A percentile compares a stretch with the other conserved stretches of the same genome.
Evolutionary conservation across 2,113 vertebrate genomes (phyloP).

Genomic region (Macrotis lagotis): DNA sequence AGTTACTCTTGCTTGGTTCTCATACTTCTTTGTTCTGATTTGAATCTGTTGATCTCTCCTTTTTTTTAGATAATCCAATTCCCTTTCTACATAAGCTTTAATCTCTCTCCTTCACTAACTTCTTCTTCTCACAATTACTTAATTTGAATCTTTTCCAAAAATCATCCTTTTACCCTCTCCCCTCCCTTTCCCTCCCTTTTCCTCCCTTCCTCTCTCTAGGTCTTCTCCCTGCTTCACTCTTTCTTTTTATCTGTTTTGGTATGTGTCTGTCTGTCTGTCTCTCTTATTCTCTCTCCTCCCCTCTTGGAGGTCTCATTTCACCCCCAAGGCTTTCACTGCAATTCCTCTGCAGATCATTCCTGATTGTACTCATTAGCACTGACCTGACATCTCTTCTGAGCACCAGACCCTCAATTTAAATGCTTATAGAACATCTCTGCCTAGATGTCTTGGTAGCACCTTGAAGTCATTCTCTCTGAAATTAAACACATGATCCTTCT

Average conservation of each 20-base stretch:
- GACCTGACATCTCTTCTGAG: background rate
- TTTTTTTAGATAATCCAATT: background rate
- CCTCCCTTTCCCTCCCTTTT: accelerated
- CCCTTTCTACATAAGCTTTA: background rate
- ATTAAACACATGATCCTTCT: background rate
- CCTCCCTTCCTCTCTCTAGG: background rate
- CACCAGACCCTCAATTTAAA: background rate
- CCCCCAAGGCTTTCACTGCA: background rate
- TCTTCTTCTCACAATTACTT: background rate
- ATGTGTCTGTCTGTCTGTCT: too few species aligned
- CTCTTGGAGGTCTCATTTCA: background rate
- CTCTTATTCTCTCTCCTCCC: too few species aligned
- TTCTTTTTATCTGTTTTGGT: too few species aligned
- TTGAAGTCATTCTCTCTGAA: too few species aligned
- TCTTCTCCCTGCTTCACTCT: too few species aligned
- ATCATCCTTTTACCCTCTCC: too few species aligned
- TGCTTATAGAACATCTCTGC: background rate
- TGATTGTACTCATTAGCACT: background rate
- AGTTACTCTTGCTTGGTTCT: background rate
- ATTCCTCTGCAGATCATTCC: background rate
- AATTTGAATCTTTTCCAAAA: background rate
- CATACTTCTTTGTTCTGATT: background rate
- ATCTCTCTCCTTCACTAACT: background rate
- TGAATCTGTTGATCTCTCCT: background rate
- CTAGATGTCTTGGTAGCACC: background rate